Conservation (phyloP, 1,140 invertebrate species). For the Polypedilum pembai region DNA sequence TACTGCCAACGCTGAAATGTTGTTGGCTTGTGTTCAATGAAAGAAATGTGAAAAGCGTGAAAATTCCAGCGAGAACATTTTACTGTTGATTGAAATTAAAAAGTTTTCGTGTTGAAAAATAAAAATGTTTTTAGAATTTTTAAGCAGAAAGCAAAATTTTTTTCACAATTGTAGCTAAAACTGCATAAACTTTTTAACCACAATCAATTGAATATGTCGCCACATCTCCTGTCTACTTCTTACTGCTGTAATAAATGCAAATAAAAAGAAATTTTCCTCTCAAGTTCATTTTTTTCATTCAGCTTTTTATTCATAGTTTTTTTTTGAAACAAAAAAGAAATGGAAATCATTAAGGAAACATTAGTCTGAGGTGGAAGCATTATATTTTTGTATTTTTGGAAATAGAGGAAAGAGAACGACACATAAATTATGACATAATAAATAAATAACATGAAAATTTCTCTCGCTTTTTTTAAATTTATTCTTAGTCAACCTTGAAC, state of each 20-base stretch:
- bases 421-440: constrained; percentile 8
- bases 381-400: too few species aligned
- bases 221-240: not conserved
- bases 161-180: too few species aligned
- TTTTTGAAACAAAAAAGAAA: not conserved
- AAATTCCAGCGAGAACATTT: too few species aligned
- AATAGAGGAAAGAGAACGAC: not conserved
- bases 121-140: too few species aligned
- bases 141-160: too few species aligned
- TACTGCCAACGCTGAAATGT: too few species aligned
- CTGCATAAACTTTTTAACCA: too few species aligned
- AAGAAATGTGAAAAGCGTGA: too few species aligned
- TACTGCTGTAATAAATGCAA: not conserved
- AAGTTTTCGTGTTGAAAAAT: too few species aligned
- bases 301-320: not conserved
- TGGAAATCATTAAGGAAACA: constrained; percentile 18
- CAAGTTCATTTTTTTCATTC: not conserved
- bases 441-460: constrained; percentile 7
- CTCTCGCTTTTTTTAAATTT: not conserved
- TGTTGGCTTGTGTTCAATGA: too few species aligned
- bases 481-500: not conserved
- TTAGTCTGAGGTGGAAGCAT: not conserved
- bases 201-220: not conserved
- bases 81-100: too few species aligned
- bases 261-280: not conserved